Conservation (phyloP, 2,888 invertebrate genomes). For the Ophion obscuratus region DNA sequence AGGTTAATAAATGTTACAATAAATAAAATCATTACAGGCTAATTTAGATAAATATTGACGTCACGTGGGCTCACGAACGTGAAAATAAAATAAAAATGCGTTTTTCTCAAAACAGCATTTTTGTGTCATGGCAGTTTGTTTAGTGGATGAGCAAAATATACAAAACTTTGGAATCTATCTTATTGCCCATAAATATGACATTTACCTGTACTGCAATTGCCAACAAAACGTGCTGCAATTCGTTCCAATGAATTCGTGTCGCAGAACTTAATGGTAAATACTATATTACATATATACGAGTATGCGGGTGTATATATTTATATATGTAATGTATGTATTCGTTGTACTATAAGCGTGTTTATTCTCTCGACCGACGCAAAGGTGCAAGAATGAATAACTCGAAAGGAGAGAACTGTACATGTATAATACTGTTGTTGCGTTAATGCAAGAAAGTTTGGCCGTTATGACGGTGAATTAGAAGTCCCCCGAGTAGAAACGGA, state of each 20-base stretch:
- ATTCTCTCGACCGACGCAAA: conserved; percentile 50
- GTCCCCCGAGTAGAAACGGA: conserved; percentile 77
- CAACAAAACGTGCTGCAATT: conserved; percentile 34
- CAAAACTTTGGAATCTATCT: neutral
- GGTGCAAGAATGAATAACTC: conserved; percentile 50
- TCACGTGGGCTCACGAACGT: no score
- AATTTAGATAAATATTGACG: no score
- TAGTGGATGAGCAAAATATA: neutral
- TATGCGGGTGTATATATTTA: conserved; percentile 30
- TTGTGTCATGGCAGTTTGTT: no score
- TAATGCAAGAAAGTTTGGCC: conserved; percentile 77
- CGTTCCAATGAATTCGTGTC: conserved; percentile 48
- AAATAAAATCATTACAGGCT: no score
- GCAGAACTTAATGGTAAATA: conserved; percentile 58
- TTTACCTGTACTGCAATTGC: conserved; percentile 14
- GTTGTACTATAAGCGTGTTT: conserved; percentile 53
- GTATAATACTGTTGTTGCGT: conserved; percentile 72
- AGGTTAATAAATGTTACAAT: no score
- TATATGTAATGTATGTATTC: conserved; percentile 37
- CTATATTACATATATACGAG: conserved; percentile 55
- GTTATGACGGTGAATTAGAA: conserved; percentile 76
- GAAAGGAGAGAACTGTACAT: conserved; percentile 54
- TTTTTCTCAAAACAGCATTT: no score
- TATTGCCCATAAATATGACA: neutral
- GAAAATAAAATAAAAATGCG: no score